Base-by-base conservation (phyloP, 2,113 vertebrate genomes). In the Mirounga angustirostris region DNA sequence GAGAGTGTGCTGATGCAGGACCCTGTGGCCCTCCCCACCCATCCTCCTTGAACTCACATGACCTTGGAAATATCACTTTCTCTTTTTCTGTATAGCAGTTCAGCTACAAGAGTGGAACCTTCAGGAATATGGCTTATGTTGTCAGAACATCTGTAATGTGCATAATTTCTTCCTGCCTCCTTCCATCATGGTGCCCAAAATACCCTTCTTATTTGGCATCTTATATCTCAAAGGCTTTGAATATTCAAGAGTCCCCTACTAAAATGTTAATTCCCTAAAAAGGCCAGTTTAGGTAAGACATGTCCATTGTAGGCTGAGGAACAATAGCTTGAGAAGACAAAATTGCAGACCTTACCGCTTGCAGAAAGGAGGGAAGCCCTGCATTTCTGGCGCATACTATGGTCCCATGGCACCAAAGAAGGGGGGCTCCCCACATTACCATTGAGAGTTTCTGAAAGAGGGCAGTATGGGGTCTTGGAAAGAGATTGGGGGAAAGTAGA, bases 61-160 rank as follows among this genome's bases (percentile, higher is more conserved):
- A 91, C 59, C 24, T 95, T 74, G 21, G 58, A 58, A 83, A 76
- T 36, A 76, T 58, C 26, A 30, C 88, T 96, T 89, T 96, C 82
- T 88, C 89, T 91, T 86, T 92, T 84, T 94, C 73, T 43, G 21
- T 28, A 4, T 36, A 65, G 65, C 59, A 83, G 26, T 56, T 90
- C 59, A 82, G 14, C n/a, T 43, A 5, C 58, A 85, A 95, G 71
- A 52, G 1, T 92, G 63, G 52, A 80, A 84, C 71, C 30, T 63
- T 87, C 67, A 85, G 52, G 76, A 92, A 92, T 10, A 10, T 58
- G 90, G 30, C 33, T 73, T 52, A 16, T 18, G 9, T 54, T 65
- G 24, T 54, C 80, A 89, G 28, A 96, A 86, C 73, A 81, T 54
- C 33, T 50, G 52, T 56, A 82, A 81, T 10, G 7, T 91, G 89